Evolutionary conservation across 2,888 invertebrate species (phyloP).

Genomic region (Poecilus cupreus): DNA sequence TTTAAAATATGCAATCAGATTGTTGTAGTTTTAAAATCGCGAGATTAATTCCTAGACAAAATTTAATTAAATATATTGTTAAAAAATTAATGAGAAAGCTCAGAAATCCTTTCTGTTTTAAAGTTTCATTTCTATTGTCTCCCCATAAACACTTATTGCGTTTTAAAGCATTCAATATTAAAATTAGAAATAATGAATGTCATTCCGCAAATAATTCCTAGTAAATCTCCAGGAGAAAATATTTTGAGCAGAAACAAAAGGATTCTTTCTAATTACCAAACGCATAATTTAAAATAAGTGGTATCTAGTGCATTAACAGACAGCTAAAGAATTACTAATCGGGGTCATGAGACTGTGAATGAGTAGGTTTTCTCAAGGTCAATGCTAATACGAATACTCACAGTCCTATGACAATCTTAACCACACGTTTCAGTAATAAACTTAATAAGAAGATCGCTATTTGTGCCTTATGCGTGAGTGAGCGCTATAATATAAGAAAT

Average conservation of each 20-base stretch:
- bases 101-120: not conserved
- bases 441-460: not conserved
- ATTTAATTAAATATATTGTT: no score
- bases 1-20: no score
- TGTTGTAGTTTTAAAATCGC: no score
- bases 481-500: not conserved
- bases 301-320: constrained; percentile 22
- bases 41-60: no score
- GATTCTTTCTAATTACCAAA: constrained; percentile 22
- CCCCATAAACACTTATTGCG: not conserved
- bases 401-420: constrained; percentile 7
- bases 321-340: constrained; percentile 35
- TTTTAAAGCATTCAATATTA: not conserved
- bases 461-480: not conserved
- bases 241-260: constrained; percentile 21
- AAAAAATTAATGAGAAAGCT: no score
- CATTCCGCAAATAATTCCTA: not conserved
- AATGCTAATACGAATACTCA: constrained; percentile 4
- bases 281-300: not conserved
- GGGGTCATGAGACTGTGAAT: constrained; percentile 42
- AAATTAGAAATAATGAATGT: not conserved
- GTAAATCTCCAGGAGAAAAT: constrained; percentile 13
- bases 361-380: constrained; percentile 52
- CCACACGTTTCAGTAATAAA: constrained; percentile 1
- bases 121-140: not conserved